Evolutionary conservation across 2,113 vertebrate species (phyloP).

Genomic region (Poeciliopsis retropinna): DNA sequence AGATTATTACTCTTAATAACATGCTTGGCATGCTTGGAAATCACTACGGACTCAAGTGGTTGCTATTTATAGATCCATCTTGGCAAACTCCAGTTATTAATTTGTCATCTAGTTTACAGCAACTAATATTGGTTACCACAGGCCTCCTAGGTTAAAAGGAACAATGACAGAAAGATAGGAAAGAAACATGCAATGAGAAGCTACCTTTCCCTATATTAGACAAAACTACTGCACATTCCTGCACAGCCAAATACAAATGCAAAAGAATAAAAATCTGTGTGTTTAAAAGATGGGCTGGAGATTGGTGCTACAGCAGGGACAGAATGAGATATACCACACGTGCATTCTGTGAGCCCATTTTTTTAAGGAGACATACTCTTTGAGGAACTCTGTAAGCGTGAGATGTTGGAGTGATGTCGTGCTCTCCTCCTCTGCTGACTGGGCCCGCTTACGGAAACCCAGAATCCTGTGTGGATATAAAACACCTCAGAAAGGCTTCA

Average conservation of each 20-base stretch:
- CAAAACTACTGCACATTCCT: conserved; percentile 12
- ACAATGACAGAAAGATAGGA: conserved; percentile 26
- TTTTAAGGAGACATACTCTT: conserved; percentile 78
- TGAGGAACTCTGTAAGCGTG: conserved; percentile 83
- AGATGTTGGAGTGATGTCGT: conserved; percentile 78
- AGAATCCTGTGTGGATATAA: conserved; percentile 80
- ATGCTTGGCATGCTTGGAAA: conserved; percentile 76
- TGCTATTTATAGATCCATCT: conserved; percentile 69
- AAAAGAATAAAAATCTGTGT: background rate
- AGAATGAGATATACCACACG: conserved; percentile 61
- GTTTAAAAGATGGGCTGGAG: conserved; percentile 52
- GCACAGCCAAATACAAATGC: conserved; percentile 16
- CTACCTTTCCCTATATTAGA: background rate
- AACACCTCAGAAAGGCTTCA: conserved; percentile 67
- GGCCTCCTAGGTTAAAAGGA: conserved; percentile 38
- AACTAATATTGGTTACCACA: conserved; percentile 19
- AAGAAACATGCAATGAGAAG: conserved; percentile 53
- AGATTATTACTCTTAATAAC: conserved; percentile 69
- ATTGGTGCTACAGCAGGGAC: conserved; percentile 28
- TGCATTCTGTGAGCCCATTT: conserved; percentile 60
- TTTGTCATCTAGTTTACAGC: conserved; percentile 51
- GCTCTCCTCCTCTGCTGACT: conserved; percentile 81
- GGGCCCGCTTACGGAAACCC: conserved; percentile 83
- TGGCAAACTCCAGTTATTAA: conserved; percentile 67
- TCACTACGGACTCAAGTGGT: conserved; percentile 58